Percentiles rank a stretch among this genome's conserved stretches.
phyloP scores from a whole-genome alignment of 2,888 invertebrate species.

The Notodonta dromedarius region DNA sequence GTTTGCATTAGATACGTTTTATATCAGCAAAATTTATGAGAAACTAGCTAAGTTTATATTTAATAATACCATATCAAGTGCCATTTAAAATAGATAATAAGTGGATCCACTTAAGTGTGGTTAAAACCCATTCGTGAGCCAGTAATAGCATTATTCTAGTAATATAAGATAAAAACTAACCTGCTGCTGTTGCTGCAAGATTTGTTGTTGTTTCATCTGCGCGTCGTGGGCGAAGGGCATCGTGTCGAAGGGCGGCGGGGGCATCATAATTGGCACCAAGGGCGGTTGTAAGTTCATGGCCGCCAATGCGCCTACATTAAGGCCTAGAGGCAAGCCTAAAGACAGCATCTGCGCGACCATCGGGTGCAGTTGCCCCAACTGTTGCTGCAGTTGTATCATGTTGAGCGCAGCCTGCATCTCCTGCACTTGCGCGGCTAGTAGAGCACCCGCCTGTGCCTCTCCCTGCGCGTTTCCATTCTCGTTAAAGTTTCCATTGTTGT shows the following conservation, averaged over 20 bases:
- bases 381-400: slow-evolving; percentile 93
- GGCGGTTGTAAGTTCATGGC: slow-evolving; percentile 98
- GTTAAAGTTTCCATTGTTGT: slow-evolving; percentile 62
- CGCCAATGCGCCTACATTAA: slow-evolving; percentile 92
- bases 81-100: slow-evolving; percentile 11
- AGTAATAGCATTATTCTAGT: not conserved
- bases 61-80: slow-evolving; percentile 1
- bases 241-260: slow-evolving; percentile 91
- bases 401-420: slow-evolving; percentile 94
- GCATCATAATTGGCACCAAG: slow-evolving; percentile 94
- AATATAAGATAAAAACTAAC: slow-evolving; percentile 64
- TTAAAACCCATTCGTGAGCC: not conserved
- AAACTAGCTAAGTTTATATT: slow-evolving; percentile 3
- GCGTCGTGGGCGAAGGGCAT: slow-evolving; percentile 85
- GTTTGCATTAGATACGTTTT: not conserved
- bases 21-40: not conserved
- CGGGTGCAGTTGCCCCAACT: slow-evolving; percentile 94
- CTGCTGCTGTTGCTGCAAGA: slow-evolving; percentile 88
- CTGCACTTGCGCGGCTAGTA: slow-evolving; percentile 89
- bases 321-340: slow-evolving; percentile 90
- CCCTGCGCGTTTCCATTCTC: slow-evolving; percentile 65
- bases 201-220: slow-evolving; percentile 89
- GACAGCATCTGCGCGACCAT: slow-evolving; percentile 96
- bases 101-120: slow-evolving; percentile 8
- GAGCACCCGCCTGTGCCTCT: slow-evolving; percentile 73